A percentile compares a stretch with the other conserved stretches of the same genome.
Conservation (phyloP, 2,888 invertebrate species). For the Synergus gifuensis region DNA sequence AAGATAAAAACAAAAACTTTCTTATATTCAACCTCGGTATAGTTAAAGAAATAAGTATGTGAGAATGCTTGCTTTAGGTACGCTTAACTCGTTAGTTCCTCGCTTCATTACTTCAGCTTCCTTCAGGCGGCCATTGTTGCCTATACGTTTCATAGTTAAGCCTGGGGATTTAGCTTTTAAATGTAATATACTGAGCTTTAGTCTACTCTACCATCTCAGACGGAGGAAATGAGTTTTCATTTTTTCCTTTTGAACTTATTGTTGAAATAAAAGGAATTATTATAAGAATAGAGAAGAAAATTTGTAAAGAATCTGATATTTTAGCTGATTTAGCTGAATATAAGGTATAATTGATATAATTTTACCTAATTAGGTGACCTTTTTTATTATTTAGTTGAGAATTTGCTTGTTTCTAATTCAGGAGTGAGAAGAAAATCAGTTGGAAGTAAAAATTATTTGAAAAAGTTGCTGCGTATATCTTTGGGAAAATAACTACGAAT, state of each 20-base stretch:
- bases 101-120: conserved; percentile 35
- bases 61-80: conserved; percentile 29
- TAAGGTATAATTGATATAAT: background rate
- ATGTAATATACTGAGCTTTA: conserved; percentile 7
- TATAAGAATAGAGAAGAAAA: conserved; percentile 18
- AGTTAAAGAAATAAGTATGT: conserved; percentile 33
- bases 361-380: background rate
- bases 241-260: conserved; percentile 1
- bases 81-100: conserved; percentile 31
- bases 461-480: too few relatives aligned
- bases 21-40: background rate
- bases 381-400: too few relatives aligned
- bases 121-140: conserved; percentile 38
- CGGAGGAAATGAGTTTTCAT: conserved; percentile 7
- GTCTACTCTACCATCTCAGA: conserved; percentile 18
- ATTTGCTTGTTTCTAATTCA: too few relatives aligned
- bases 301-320: background rate
- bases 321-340: background rate
- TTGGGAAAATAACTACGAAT: too few relatives aligned
- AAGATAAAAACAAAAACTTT: conserved; percentile 6
- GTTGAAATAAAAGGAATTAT: background rate
- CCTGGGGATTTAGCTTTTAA: background rate
- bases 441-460: too few relatives aligned
- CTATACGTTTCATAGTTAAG: conserved; percentile 32
- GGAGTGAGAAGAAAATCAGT: too few relatives aligned